Evolutionary conservation across 2,113 vertebrate species (phyloP).

Genomic region (Menidia beryllina): DNA sequence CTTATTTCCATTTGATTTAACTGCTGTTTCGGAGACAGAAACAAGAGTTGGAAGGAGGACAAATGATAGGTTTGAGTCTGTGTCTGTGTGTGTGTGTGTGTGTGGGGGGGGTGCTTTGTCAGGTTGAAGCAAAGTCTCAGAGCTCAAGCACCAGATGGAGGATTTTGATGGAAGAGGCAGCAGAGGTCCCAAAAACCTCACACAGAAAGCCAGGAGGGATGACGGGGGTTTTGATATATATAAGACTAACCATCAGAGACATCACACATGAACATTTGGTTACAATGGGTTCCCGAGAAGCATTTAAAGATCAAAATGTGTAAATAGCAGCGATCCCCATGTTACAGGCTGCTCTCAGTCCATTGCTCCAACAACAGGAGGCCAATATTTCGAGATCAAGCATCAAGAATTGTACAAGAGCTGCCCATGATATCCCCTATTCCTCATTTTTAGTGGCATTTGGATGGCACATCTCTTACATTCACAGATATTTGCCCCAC

Average conservation of each 20-base stretch:
- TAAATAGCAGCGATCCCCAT: conserved; percentile 16
- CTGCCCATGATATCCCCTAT: neutral
- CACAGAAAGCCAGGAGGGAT: neutral
- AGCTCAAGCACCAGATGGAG: too few species aligned
- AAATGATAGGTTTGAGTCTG: too few species aligned
- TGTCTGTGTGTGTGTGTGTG: too few species aligned
- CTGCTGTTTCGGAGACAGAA: too few species aligned
- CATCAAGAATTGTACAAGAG: neutral
- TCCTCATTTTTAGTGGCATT: neutral
- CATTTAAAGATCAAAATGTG: conserved; percentile 6
- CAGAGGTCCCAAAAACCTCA: too few species aligned
- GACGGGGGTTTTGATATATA: neutral
- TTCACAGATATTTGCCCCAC: neutral
- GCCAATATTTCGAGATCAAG: conserved; percentile 7
- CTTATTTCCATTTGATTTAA: too few species aligned
- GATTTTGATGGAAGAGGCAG: too few species aligned
- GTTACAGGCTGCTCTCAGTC: neutral
- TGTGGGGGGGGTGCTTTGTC: too few species aligned
- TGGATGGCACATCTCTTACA: neutral
- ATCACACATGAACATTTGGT: neutral
- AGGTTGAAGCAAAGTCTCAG: too few species aligned
- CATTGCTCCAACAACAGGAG: neutral
- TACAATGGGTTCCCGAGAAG: neutral
- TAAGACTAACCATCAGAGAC: neutral
- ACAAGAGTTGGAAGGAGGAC: too few species aligned